Conservation (phyloP, 2,888 invertebrate genomes). For the Formica aserva region DNA sequence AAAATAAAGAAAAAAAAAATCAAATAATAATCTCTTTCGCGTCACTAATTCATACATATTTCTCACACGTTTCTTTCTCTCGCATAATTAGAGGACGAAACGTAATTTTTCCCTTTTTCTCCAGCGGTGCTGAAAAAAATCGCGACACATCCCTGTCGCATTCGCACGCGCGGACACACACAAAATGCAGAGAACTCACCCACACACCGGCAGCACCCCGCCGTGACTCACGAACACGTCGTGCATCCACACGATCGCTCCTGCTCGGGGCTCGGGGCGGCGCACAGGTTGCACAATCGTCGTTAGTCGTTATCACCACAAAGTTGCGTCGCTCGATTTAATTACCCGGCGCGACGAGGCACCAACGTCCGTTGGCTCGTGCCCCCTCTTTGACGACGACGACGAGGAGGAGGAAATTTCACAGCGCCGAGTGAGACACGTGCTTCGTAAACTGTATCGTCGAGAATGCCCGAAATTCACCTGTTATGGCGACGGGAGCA, state of each 20-base stretch:
- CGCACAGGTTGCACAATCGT: slow-evolving; percentile 47
- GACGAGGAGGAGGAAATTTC: neutral
- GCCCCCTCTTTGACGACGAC: neutral
- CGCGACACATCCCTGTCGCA: neutral
- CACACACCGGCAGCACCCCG: slow-evolving; percentile 41
- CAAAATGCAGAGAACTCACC: slow-evolving; percentile 37
- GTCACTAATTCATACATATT: too few species aligned
- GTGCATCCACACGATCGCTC: slow-evolving; percentile 25
- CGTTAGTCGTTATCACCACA: slow-evolving; percentile 44
- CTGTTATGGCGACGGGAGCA: slow-evolving; percentile 64
- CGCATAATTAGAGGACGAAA: neutral
- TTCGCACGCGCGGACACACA: neutral
- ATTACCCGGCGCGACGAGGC: slow-evolving; percentile 24
- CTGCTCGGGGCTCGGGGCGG: neutral
- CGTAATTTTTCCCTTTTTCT: neutral
- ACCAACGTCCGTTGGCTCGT: neutral
- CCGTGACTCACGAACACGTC: slow-evolving; percentile 47
- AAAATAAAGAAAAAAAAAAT: neutral
- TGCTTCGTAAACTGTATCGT: neutral
- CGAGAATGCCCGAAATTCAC: slow-evolving; percentile 57
- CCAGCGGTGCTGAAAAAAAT: neutral
- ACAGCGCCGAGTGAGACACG: slow-evolving; percentile 14
- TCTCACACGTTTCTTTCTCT: neutral
- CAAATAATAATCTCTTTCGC: too few species aligned
- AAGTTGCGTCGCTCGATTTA: slow-evolving; percentile 32